These are phyloP conservation scores for Penaeus vannamei DNA, from an alignment of 1,140 invertebrate species.

Conservation along the genomic window DNA sequence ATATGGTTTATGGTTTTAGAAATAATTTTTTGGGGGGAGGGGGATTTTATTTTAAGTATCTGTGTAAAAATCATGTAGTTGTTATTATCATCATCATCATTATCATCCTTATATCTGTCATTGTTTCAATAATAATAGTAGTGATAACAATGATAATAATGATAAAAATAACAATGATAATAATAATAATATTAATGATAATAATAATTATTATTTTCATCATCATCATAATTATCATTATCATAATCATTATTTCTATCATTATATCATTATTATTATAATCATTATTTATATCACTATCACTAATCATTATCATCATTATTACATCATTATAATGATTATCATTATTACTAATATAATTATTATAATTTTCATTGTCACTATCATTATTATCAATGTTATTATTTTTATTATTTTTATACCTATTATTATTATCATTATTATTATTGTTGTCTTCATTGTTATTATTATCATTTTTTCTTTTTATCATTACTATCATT, in stretches of 20 bases:
- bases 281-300: too few species aligned
- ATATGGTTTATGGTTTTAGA: neutral
- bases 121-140: slow-evolving; percentile 16
- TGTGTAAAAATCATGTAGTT: neutral
- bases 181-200: neutral
- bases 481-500: too few species aligned
- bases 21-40: too few species aligned
- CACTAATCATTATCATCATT: too few species aligned
- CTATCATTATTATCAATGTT: neutral
- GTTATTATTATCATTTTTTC: too few species aligned
- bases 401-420: neutral
- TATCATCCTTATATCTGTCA: too few species aligned
- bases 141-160: slow-evolving; percentile 16
- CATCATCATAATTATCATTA: neutral
- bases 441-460: too few species aligned
- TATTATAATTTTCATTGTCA: neutral
- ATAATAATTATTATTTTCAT: neutral
- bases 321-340: neutral
- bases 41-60: too few species aligned
- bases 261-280: neutral
- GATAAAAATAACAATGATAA: too few species aligned
- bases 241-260: neutral
- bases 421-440: too few species aligned
- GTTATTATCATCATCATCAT: neutral
- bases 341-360: neutral